Conservation (phyloP, 2,113 vertebrate genomes). For the Rhea pennata region DNA sequence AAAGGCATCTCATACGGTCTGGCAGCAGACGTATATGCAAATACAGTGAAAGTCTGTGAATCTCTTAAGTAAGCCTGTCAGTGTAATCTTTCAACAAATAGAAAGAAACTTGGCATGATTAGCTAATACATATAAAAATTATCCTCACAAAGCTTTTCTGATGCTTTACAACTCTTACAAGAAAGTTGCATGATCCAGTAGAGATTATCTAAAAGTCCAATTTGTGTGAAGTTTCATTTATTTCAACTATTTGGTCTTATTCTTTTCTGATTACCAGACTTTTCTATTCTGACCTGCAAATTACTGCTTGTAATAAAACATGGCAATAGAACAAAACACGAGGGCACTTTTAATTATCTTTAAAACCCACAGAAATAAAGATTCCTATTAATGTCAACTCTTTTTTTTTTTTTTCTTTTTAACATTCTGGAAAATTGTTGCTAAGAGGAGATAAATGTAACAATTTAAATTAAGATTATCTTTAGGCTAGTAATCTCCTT, state of each 20-base stretch:
- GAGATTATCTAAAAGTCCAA: background rate
- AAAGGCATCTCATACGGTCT: background rate
- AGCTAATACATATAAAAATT: background rate
- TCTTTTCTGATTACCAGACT: background rate
- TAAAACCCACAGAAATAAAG: slow-evolving; percentile 51
- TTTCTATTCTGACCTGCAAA: slow-evolving; percentile 45
- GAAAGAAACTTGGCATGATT: background rate
- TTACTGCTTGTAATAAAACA: slow-evolving; percentile 24
- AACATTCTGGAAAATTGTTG: slow-evolving; percentile 69
- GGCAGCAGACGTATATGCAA: background rate
- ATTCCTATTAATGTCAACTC: slow-evolving; percentile 32
- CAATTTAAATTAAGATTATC: slow-evolving; percentile 77
- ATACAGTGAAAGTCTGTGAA: background rate
- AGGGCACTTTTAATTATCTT: slow-evolving; percentile 55
- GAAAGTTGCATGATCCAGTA: background rate
- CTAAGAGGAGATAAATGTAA: slow-evolving; percentile 72
- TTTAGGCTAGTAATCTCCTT: slow-evolving; percentile 75
- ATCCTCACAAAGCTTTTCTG: background rate
- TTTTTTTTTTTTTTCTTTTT: slow-evolving; percentile 48
- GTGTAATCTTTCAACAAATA: background rate
- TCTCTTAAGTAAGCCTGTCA: background rate
- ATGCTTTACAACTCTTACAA: background rate
- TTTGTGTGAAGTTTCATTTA: background rate
- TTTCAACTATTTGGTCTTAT: background rate
- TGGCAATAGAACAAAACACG: slow-evolving; percentile 14